Base-by-base conservation (phyloP, 2,888 invertebrate species). In the Cremastinae sp. region DNA sequence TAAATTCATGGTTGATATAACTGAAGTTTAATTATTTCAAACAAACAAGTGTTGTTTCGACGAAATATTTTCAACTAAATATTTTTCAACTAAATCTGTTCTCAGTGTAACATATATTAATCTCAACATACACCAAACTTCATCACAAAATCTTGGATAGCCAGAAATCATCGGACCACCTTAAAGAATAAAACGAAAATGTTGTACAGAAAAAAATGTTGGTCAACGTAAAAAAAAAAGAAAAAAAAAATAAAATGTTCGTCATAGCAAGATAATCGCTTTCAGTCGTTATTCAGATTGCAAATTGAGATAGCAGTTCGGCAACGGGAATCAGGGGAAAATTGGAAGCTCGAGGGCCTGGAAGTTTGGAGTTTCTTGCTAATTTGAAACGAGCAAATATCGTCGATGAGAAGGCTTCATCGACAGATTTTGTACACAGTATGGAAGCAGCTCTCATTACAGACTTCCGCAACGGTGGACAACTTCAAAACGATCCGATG, bases 401-500 rank as follows among this genome's bases (percentile, higher is more conserved):
- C 22, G 34, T 8, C 41, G 70, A 61, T 64, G 79, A 36, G 53
- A 78, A 79, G 76, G 80, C 75, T 79, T 78, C 73, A 49, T 65
- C 53, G 47, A 43, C 69, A 64, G 71, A n/a, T 14, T 56, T 12
- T 43, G 20, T 54, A 14, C 14, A 49, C 66, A 68, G 41, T 47
- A 36, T 65, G 45, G 66, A 28, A 43, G 66, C 78, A 43, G 66
- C 78, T 79, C 78, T 81, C 75, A 81, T 81, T 80, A 78, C 70
- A 72, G 74, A 51, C 74, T 80, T 82, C 79, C 82, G 78, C 76
- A 79, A 79, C 74, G 75, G 53, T 74, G 79, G 69, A 47, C 70
- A 66, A 76, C 81, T 82, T 82, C 82, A 82, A 83, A 83, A 81
- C 81, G 75, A 64, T 68, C 65, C 65, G 62, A 74, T 68, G 20